Conservation (phyloP, 2,888 invertebrate species). For the Lithophane semibrunnea region DNA sequence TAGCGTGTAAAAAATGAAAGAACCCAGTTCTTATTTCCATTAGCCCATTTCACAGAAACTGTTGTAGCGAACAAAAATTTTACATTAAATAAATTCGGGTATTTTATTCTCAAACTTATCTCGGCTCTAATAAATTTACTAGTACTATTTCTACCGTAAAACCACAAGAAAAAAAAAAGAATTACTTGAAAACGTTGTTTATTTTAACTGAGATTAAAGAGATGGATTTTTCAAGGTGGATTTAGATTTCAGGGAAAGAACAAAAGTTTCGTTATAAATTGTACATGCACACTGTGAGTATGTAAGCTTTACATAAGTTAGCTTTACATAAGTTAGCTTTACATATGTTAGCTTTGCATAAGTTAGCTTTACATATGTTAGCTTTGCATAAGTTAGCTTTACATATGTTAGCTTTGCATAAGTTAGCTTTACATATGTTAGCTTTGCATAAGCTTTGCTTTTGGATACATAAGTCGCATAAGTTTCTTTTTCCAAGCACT, state of each 20-base stretch:
- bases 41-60: not conserved
- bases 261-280: not conserved
- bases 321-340: not conserved
- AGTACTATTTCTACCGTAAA: constrained; percentile 11
- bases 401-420: too few relatives aligned
- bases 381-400: not conserved
- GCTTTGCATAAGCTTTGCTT: too few relatives aligned
- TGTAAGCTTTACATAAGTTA: not conserved
- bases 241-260: not conserved
- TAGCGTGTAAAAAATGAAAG: too few relatives aligned
- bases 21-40: not conserved
- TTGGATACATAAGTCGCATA: not conserved
- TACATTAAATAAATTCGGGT: constrained; percentile 12
- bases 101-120: constrained; percentile 33
- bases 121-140: constrained; percentile 26
- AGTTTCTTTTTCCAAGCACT: not conserved
- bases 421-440: too few relatives aligned
- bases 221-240: not conserved
- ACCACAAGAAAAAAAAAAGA: constrained; percentile 19
- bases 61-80: not conserved
- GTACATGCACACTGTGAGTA: not conserved
- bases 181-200: constrained; percentile 14
- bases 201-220: not conserved
- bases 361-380: too few relatives aligned
- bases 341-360: too few relatives aligned